Evolutionary conservation across 1,140 invertebrate genomes (phyloP), one percentile per base, ranked within the genome.

Genomic region (Caenorhabditis inopinata): DNA sequence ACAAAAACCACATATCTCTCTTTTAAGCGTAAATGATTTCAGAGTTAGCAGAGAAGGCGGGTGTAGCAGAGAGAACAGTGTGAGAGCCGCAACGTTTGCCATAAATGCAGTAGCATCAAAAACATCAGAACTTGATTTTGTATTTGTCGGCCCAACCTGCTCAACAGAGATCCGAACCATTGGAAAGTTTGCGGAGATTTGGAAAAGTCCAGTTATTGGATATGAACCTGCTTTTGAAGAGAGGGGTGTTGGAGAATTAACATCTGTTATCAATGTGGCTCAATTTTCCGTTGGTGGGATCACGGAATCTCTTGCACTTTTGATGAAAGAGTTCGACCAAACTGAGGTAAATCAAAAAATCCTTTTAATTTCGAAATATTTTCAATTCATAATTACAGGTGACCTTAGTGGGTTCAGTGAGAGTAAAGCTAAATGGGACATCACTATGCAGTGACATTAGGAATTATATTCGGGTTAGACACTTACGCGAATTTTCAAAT

Each of bases 261-360:
- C 58, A 32, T 68, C 58, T n/a, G 58, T 68, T n/a, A 68, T 68
- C 12, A 68, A 68, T 68, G 58, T 68, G 0, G 58, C 58, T 21
- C 58, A 68, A 42, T 68, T 68, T 38, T 68, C 58, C 9, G 58
- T 68, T 0, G 58, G 58, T 5, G 58, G 58, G 0, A 32, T 68
- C 1, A 32, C 58, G 9, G 16, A 68, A 16, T 38, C 58, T 16
- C 58, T 68, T 35, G 58, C 38, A 21, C 23, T 38, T 68, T 32
- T 68, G n/a, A 68, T 68, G 58, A 68, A 38, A 68, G 58, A 68
- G n/a, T 7, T 68, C 1, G 27, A 68, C 16, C 58, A 68, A 68
- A 21, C 4, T 2, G 58, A 68, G 58, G 58, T 68, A 35, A 29
- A 1, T 27, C 3, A 3, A 21, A 9, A 21, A 16, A 29, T 0